phyloP scores from a whole-genome alignment of 2,797 vertebrate species.

The Clarias platycephalus region DNA sequence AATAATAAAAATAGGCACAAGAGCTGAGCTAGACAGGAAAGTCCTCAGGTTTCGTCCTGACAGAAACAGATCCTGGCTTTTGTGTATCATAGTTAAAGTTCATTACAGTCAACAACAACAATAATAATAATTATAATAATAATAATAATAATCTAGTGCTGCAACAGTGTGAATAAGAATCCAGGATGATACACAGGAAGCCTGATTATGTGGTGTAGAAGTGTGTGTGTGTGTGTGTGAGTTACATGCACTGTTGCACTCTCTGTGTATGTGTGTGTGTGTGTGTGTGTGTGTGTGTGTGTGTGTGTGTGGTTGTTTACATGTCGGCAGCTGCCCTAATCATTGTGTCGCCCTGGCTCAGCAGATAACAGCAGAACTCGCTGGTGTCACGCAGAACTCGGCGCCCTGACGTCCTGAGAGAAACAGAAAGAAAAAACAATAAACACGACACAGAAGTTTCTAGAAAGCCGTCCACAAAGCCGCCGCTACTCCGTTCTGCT shows the following conservation, averaged over 20 bases:
- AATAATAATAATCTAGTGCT: neutral
- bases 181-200: constrained; percentile 6
- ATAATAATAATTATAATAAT: neutral
- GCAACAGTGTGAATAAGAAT: neutral
- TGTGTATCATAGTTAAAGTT: no score
- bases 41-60: neutral
- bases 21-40: neutral
- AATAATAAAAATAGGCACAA: neutral
- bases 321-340: constrained; percentile 17
- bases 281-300: neutral
- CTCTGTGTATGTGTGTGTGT: neutral
- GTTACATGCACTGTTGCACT: neutral
- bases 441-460: neutral
- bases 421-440: neutral
- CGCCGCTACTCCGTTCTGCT: neutral
- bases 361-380: constrained; percentile 18
- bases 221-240: neutral
- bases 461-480: neutral
- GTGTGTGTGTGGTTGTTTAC: constrained; percentile 8
- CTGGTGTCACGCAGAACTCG: constrained; percentile 5
- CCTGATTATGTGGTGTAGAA: neutral
- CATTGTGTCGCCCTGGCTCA: constrained; percentile 13
- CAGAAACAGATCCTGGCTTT: neutral
- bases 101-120: no score
- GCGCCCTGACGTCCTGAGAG: neutral